phyloP scores from a whole-genome alignment of 2,113 vertebrate genomes.

The Cynoglossus semilaevis region DNA sequence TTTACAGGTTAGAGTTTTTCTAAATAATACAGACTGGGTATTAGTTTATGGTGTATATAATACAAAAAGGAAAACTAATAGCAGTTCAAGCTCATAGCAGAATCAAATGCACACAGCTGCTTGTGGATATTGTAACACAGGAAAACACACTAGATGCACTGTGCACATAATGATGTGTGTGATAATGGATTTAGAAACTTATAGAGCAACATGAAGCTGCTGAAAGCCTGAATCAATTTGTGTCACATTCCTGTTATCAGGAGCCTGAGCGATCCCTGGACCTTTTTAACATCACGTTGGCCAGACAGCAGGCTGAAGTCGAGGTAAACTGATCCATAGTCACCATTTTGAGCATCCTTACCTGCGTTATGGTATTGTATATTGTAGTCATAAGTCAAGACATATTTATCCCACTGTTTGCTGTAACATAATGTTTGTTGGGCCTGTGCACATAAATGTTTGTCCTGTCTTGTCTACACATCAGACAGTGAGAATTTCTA shows the following conservation, averaged over 20 bases:
- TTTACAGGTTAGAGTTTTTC: too few relatives aligned
- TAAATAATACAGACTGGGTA: too few relatives aligned
- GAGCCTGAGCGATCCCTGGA: constrained; percentile 87
- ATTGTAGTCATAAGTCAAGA: too few relatives aligned
- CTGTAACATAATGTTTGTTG: too few relatives aligned
- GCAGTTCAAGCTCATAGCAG: neutral
- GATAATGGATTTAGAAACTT: constrained; percentile 25
- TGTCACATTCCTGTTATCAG: constrained; percentile 70
- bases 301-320: constrained; percentile 94
- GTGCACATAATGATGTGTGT: constrained; percentile 3
- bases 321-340: constrained; percentile 78
- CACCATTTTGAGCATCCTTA: neutral
- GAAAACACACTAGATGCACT: constrained; percentile 5
- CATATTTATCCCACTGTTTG: too few relatives aligned
- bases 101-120: constrained; percentile 1
- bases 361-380: neutral
- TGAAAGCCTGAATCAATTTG: constrained; percentile 25
- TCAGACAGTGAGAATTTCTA: too few relatives aligned
- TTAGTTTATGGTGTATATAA: too few relatives aligned
- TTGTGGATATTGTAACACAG: constrained; percentile 10
- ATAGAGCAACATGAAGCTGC: constrained; percentile 6
- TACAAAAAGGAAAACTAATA: too few relatives aligned
- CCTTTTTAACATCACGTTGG: constrained; percentile 96
- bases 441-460: too few relatives aligned
- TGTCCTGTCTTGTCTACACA: too few relatives aligned